These are phyloP conservation scores for Gulo gulo DNA, from an alignment of 2,113 vertebrate species.

Conservation along the genomic window DNA sequence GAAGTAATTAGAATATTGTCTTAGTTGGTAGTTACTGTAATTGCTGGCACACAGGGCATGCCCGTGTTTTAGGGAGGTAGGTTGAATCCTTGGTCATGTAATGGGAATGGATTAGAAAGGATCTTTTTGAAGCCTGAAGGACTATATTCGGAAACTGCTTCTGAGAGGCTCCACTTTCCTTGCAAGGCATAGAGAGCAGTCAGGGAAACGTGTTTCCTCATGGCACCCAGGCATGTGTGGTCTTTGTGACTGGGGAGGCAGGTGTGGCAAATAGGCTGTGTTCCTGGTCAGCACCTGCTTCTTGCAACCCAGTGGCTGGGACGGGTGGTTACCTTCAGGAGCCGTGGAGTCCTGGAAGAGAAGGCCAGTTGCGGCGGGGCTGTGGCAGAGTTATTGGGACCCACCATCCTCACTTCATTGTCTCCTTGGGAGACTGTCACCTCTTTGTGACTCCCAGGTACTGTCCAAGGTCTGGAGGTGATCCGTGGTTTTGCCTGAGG, in stretches of 20 bases:
- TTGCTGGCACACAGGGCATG: neutral
- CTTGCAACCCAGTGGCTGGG: no score
- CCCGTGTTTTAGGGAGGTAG: neutral
- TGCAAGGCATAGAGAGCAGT: neutral
- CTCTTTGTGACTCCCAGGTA: neutral
- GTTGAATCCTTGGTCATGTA: neutral
- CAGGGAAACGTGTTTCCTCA: neutral
- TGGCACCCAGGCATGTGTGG: rapidly evolving
- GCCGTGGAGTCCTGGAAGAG: neutral
- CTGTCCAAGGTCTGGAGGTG: neutral
- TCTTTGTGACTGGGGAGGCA: neutral
- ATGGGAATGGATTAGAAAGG: neutral
- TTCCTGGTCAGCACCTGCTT: neutral
- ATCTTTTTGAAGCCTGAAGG: neutral
- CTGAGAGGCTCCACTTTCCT: neutral
- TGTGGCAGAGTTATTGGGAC: no score
- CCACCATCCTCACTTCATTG: no score
- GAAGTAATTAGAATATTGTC: neutral
- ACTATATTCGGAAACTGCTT: neutral
- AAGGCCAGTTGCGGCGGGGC: no score
- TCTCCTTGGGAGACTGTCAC: neutral
- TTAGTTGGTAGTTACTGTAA: neutral
- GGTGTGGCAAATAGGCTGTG: neutral
- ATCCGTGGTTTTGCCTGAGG: neutral
- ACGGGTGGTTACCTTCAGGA: rapidly evolving